These are phyloP conservation scores for Anorthoa munda DNA, from an alignment of 2,888 invertebrate genomes.

Conservation along the genomic window DNA sequence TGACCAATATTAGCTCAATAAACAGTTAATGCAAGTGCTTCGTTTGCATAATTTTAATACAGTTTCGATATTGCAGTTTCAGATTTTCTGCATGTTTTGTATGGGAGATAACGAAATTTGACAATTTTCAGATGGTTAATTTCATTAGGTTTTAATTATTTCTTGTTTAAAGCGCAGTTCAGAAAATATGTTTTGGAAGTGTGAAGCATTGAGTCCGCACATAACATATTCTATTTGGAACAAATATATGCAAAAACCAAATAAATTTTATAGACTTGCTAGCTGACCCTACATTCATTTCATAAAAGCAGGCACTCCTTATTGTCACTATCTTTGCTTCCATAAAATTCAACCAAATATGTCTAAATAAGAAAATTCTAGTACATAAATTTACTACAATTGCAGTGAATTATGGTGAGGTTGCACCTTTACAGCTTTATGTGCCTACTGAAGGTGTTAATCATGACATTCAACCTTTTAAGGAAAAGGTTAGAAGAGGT, in stretches of 20 bases:
- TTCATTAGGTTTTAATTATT: neutral
- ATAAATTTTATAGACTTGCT: neutral
- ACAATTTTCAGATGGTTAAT: neutral
- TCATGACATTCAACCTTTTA: neutral
- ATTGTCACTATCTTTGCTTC: neutral
- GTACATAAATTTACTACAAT: neutral
- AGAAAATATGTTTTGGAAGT: neutral
- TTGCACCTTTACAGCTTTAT: neutral
- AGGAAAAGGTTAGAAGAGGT: neutral
- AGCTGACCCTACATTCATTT: no score
- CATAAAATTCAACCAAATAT: neutral
- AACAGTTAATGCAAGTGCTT: slow-evolving; percentile 25
- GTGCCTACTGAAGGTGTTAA: neutral
- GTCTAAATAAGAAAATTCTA: neutral
- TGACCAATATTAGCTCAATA: slow-evolving; percentile 47
- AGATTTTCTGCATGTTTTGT: slow-evolving; percentile 2
- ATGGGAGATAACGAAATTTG: neutral
- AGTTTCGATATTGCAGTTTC: slow-evolving; percentile 23
- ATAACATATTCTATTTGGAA: neutral
- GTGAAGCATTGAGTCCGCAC: neutral
- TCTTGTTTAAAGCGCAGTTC: neutral
- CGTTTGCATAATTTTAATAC: slow-evolving; percentile 53
- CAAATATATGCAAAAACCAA: neutral
- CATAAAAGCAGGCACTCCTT: neutral
- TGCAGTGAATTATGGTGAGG: neutral